These are phyloP conservation scores for Folsomia candida DNA, from an alignment of 2,888 invertebrate genomes.

Conservation along the genomic window DNA sequence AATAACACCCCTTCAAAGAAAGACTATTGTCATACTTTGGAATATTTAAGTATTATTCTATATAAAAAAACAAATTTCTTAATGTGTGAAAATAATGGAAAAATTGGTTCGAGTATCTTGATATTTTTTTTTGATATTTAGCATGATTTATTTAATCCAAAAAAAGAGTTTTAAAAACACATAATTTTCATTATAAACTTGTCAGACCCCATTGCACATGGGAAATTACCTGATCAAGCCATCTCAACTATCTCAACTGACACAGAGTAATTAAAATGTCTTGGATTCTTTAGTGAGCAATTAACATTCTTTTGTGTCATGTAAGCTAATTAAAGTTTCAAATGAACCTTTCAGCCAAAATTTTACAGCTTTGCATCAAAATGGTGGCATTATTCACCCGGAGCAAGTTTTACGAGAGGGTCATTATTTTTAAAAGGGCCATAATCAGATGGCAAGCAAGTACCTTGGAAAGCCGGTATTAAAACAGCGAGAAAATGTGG, in stretches of 20 bases:
- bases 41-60: no score
- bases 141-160: no score
- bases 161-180: no score
- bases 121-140: no score
- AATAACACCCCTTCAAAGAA: no score
- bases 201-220: no score
- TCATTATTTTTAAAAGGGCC: constrained; percentile 18
- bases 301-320: neutral
- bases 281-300: neutral
- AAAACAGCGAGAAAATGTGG: neutral
- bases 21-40: no score
- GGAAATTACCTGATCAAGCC: no score
- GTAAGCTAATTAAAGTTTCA: neutral
- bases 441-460: constrained; percentile 12
- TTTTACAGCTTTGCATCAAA: neutral
- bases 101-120: neutral
- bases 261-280: neutral
- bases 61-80: no score
- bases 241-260: no score
- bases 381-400: neutral
- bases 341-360: constrained; percentile 1
- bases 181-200: no score
- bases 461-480: neutral
- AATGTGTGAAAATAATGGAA: neutral
- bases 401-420: constrained; percentile 7